phyloP scores from a whole-genome alignment of 2,113 vertebrate genomes.

The Pycnonotus jocosus region DNA sequence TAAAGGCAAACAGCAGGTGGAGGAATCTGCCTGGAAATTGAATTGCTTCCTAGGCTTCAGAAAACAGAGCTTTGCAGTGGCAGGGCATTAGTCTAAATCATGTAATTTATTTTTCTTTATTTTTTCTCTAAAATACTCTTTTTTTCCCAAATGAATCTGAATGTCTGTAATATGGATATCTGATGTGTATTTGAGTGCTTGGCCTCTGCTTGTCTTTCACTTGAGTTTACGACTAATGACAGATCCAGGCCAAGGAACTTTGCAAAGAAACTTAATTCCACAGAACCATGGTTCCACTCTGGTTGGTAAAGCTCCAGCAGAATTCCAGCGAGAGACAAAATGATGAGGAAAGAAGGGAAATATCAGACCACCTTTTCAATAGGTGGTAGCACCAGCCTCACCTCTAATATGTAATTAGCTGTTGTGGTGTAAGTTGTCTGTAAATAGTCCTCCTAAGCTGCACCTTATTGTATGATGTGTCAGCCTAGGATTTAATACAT shows the following conservation, averaged over 20 bases:
- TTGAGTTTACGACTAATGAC: background rate
- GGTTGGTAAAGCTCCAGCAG: background rate
- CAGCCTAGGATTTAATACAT: background rate
- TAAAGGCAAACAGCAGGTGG: background rate
- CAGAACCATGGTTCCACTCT: background rate
- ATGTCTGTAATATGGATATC: background rate
- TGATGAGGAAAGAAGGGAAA: background rate
- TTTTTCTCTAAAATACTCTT: background rate
- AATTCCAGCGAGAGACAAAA: background rate
- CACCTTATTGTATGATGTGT: background rate
- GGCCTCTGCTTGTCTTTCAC: background rate
- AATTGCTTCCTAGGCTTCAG: background rate
- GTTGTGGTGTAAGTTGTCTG: background rate
- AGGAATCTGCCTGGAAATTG: background rate
- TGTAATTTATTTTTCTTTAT: background rate
- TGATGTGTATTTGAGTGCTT: background rate
- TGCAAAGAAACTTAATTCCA: background rate
- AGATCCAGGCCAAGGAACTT: background rate
- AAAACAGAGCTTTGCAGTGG: background rate
- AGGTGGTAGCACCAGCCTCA: background rate
- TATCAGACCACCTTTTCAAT: background rate
- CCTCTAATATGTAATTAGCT: background rate
- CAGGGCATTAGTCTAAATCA: background rate
- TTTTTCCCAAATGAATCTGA: background rate
- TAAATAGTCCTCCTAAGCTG: background rate